Base-by-base conservation (phyloP, 2,888 invertebrate species). In the Drosophila mimetica region DNA sequence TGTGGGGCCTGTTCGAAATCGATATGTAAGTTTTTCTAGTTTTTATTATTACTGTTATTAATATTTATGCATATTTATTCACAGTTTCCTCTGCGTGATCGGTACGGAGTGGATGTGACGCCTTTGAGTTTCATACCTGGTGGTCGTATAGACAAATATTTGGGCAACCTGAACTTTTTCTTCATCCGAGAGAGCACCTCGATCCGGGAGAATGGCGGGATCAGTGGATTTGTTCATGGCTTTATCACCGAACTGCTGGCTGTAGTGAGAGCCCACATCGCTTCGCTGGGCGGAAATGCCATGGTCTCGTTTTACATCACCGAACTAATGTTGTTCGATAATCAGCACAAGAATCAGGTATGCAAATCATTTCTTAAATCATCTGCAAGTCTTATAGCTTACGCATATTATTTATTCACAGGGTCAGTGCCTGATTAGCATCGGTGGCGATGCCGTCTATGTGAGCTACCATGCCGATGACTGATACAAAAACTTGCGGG, bases 291-390 rank as follows among this genome's bases (percentile, higher is more conserved):
- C 25, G 99, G 99, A 4, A 98, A 99, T 92, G 98, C 98, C 1
- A 95, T 99, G 93, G 96, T 98, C 0, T 96, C 98, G 0, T 98
- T 97, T 92, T 97, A 97, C 91, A 95, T 98, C 94, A 96, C 96
- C 9, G 97, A 99, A 92, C 95, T 97, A 79, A 95, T 97, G 88
- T 93, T 99, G 39, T 95, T 97, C 67, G 97, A 98, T 91, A 98
- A 97, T 91, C 96, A 97, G 75, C 98, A 98, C 90, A 98, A 98
- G 92, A 99, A 98, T 92, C 99, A 99, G 94, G 98, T 97, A 91
- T 91, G 41, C 11, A 1, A 4, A 25, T 13, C 0, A 8, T 8
- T 3, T 18, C 7, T n/a, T 5, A 25, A n/a, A 2, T 8, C 1
- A 13, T 14, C 3, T 7, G 2, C 14, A 16, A 39, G 18, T n/a